phyloP scores from a whole-genome alignment of 1,140 invertebrate genomes.

The Drosophila ficusphila region DNA sequence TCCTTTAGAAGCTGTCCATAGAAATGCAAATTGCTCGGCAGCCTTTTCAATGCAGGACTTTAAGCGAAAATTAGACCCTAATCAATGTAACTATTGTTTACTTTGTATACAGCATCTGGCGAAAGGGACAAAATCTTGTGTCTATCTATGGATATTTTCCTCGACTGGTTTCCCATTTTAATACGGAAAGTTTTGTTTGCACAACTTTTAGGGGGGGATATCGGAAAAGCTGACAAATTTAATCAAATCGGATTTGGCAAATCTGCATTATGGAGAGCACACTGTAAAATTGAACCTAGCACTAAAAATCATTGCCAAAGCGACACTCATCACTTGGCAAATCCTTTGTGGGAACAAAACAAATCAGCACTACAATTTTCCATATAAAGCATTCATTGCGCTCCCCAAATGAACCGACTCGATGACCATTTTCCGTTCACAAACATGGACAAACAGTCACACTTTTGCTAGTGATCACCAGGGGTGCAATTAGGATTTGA shows the following conservation, averaged over 20 bases:
- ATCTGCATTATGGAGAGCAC: neutral
- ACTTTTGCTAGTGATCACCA: slow-evolving; percentile 60
- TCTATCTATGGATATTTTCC: slow-evolving; percentile 13
- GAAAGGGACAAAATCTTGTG: slow-evolving; percentile 1
- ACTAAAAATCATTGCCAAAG: slow-evolving; percentile 4
- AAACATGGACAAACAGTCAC: slow-evolving; percentile 40
- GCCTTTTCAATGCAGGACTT: slow-evolving; percentile 25
- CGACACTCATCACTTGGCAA: slow-evolving; percentile 20
- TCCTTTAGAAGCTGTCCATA: slow-evolving; percentile 7
- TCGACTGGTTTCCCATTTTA: neutral
- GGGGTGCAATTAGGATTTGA: slow-evolving; percentile 75
- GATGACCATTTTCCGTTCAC: slow-evolving; percentile 54
- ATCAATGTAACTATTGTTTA: slow-evolving; percentile 62
- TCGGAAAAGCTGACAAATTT: neutral
- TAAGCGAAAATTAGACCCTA: slow-evolving; percentile 58
- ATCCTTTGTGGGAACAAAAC: slow-evolving; percentile 47
- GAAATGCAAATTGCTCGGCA: slow-evolving; percentile 58
- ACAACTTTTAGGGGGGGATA: neutral
- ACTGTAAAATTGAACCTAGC: neutral
- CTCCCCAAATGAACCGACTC: slow-evolving; percentile 19
- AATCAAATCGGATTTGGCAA: neutral
- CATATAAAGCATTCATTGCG: slow-evolving; percentile 22
- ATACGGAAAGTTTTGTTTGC: slow-evolving; percentile 11
- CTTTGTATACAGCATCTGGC: slow-evolving; percentile 27
- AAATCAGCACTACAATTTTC: slow-evolving; percentile 51